Base-by-base conservation (phyloP, 2,797 vertebrate species). In the Lophius americanus region DNA sequence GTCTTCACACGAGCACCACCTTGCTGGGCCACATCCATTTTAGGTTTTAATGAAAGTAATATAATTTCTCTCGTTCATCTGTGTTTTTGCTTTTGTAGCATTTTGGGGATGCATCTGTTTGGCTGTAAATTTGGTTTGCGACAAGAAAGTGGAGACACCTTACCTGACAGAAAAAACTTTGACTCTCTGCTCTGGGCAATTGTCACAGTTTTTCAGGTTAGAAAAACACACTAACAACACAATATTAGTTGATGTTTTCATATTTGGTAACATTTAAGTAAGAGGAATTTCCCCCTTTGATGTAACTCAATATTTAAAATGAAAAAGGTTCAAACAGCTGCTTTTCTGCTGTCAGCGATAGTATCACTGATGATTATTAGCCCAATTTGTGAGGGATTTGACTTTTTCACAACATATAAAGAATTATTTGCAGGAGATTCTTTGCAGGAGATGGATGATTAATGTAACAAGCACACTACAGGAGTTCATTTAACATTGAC, bases 71-170 rank as follows among this genome's bases (percentile, higher is more conserved):
- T 4, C 64, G 61, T 3, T 51, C 74, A 8, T 72, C 55, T 72
- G 49, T 76, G 68, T 67, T 14, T 60, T 43, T 70, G 39, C 36
- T 68, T 33, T 64, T 82, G 51, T 79, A 98, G 97, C 88, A 98
- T 98, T 82, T 93, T 98, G 6, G 97, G 96, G n/a, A 98, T 98
- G 96, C 96, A 98, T 85, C 94, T 98, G n/a, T 99, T 98, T 36
- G 97, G 96, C 38, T 98, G 97, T 82, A 98, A 98, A 83, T 98
- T 99, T 73, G 96, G 96, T 73, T 83, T 97, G 83, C 95, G 92
- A 65, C 94, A 95, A 1, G 96, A 97, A 68, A 94, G 92, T 0
- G 97, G 97, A 57, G 97, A 98, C 87, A 98, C 97, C 0, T 87
- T 98, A 70, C 96, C 96, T 0, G 96, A 98, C 82, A 91, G 96